A percentile compares a stretch with the other conserved stretches of the same genome.
Evolutionary conservation across 2,888 invertebrate species (phyloP).

Genomic region (Oscheius myriophilus): DNA sequence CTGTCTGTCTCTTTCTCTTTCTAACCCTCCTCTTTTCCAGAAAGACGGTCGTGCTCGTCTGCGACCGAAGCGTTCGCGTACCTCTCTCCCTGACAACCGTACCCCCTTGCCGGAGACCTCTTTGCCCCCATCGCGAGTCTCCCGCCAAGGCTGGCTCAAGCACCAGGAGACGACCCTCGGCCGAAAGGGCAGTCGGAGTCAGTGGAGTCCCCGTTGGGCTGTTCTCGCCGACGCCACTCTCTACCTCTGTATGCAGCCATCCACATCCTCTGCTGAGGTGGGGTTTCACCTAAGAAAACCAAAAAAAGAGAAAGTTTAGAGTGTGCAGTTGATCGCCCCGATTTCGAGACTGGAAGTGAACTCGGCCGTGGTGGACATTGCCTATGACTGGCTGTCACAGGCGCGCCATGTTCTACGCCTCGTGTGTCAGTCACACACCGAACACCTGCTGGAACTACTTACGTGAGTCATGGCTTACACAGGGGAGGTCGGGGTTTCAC

Average conservation of each 20-base stretch:
- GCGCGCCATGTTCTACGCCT: constrained; percentile 51
- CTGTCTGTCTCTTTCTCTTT: neutral
- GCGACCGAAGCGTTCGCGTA: constrained; percentile 49
- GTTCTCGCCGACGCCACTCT: constrained; percentile 38
- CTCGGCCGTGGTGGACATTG: constrained; percentile 53
- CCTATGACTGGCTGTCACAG: constrained; percentile 52
- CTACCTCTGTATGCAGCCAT: constrained; percentile 49
- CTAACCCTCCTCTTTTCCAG: neutral
- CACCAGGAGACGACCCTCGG: constrained; percentile 38
- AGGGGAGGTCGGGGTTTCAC: too few species aligned
- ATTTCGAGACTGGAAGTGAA: constrained; percentile 46
- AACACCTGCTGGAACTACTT: constrained; percentile 50
- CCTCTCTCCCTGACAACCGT: constrained; percentile 45
- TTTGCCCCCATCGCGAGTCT: constrained; percentile 30
- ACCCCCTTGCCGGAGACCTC: constrained; percentile 40
- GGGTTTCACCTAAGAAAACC: too few species aligned
- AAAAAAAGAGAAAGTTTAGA: neutral
- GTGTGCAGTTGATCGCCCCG: constrained; percentile 18
- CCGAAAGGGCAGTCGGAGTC: constrained; percentile 46
- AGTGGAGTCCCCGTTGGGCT: constrained; percentile 56
- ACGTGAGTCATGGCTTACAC: constrained; percentile 26
- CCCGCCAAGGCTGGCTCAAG: constrained; percentile 48
- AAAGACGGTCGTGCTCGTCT: constrained; percentile 29
- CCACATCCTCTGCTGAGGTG: constrained; percentile 38
- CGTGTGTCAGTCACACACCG: constrained; percentile 43